Conservation (phyloP, 2,888 invertebrate species). For the Ceriagrion tenellum region DNA sequence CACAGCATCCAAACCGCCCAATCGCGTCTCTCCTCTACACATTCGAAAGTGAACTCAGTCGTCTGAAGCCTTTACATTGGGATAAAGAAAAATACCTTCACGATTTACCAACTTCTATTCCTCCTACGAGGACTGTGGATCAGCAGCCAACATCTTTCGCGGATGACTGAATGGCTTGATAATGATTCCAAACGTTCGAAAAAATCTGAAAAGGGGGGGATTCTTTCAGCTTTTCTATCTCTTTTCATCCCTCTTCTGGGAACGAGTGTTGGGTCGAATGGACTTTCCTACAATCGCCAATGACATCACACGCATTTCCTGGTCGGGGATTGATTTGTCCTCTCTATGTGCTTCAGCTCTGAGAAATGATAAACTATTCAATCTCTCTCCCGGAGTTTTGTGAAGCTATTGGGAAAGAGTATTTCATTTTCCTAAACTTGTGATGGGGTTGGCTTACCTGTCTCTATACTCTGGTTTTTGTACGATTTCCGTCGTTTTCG, state of each 20-base stretch:
- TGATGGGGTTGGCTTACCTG: too few relatives aligned
- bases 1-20: background rate
- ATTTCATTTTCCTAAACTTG: too few relatives aligned
- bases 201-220: background rate
- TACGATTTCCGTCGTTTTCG: too few relatives aligned
- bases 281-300: too few relatives aligned
- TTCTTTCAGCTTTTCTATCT: background rate
- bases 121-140: background rate
- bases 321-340: background rate
- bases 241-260: background rate
- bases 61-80: background rate
- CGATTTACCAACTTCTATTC: background rate
- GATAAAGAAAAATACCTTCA: background rate
- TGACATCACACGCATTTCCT: background rate
- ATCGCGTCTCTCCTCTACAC: background rate
- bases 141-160: background rate
- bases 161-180: background rate
- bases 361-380: too few relatives aligned
- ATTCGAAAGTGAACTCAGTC: background rate
- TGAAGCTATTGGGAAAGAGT: too few relatives aligned
- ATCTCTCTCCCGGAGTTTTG: too few relatives aligned
- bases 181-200: background rate
- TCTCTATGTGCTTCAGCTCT: too few relatives aligned
- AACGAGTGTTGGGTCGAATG: too few relatives aligned
- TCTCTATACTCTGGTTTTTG: too few relatives aligned